Evolutionary conservation across 2,888 invertebrate genomes (phyloP), one percentile per base, ranked within the genome.

Genomic region (Ctena decussata): DNA sequence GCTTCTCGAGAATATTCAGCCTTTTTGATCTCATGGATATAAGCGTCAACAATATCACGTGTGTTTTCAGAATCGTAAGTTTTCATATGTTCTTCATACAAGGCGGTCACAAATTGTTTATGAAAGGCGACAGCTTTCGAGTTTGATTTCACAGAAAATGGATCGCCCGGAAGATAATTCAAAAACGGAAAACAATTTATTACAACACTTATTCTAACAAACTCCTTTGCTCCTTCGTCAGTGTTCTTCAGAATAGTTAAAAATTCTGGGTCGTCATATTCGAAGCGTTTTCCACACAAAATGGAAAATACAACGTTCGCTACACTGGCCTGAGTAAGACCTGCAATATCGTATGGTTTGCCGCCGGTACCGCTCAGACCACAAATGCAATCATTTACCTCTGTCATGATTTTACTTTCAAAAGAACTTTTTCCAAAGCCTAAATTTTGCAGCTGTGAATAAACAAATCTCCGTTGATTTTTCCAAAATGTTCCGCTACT

Each of bases 251-350:
- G 21, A 24, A 90, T 41, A 0, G 37, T 41, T 18, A 57, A 37
- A 71, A 90, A 90, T 11, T 71, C 44, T 41, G 73, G 15, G 65
- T 89, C 90, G 27, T 84, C 81, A 27, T 81, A 80, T 30, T 70
- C 77, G 44, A 80, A 79, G 37, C 82, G 35, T 44, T 77, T 70
- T 3, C 89, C 86, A 71, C 88, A 82, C 30, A 84, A 46, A 21
- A 90, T 65, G 12, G 60, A 39, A 1, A 71, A 76, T n/a, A 90
- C 90, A 6, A 90, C 77, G 73, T 90, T 90, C 1, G 84, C 49
- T 0, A 89, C 76, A 18, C 90, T 69, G 5, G 57, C 75, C 18
- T 75, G 32, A 24, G 82, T 30, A 21, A 77, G n/a, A 15, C 74
- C 69, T n/a, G 74, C 32, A 35, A 82, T 69, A 39, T 80, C 71